Evolutionary conservation across 1,140 invertebrate species (phyloP).

Genomic region (Pachypeltis micranthus): DNA sequence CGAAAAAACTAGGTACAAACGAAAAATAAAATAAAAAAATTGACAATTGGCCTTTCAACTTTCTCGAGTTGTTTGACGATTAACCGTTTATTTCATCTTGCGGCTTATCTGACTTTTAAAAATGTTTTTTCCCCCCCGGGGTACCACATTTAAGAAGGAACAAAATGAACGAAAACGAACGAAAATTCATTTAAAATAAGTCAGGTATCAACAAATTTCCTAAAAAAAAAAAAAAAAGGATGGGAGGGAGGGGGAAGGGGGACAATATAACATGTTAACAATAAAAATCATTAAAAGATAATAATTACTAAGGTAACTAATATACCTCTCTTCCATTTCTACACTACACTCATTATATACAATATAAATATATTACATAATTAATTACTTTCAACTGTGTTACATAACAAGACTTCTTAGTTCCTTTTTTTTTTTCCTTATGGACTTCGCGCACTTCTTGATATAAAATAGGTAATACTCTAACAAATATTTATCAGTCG

Average conservation of each 20-base stretch:
- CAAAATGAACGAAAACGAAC: neutral
- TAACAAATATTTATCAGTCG: constrained; percentile 10
- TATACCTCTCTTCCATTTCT: constrained; percentile 6
- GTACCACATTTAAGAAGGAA: too few relatives aligned
- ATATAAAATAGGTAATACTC: constrained; percentile 8
- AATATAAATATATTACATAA: neutral
- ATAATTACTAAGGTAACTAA: constrained; percentile 9
- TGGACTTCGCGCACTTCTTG: neutral
- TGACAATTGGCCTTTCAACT: too few relatives aligned
- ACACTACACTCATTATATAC: neutral
- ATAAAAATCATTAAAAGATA: constrained; percentile 4
- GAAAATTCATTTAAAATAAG: neutral
- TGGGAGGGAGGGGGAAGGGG: too few relatives aligned
- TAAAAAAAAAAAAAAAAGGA: neutral
- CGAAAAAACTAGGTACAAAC: too few relatives aligned
- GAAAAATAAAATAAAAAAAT: too few relatives aligned
- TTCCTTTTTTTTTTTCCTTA: neutral
- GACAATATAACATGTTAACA: constrained; percentile 7
- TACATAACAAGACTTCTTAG: neutral
- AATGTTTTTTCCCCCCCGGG: too few relatives aligned
- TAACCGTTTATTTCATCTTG: too few relatives aligned
- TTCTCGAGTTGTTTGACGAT: too few relatives aligned
- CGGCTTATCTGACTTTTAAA: too few relatives aligned
- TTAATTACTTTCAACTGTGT: neutral
- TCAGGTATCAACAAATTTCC: neutral